Base-by-base conservation (phyloP, 2,888 invertebrate species). In the Fragum whitleyi region DNA sequence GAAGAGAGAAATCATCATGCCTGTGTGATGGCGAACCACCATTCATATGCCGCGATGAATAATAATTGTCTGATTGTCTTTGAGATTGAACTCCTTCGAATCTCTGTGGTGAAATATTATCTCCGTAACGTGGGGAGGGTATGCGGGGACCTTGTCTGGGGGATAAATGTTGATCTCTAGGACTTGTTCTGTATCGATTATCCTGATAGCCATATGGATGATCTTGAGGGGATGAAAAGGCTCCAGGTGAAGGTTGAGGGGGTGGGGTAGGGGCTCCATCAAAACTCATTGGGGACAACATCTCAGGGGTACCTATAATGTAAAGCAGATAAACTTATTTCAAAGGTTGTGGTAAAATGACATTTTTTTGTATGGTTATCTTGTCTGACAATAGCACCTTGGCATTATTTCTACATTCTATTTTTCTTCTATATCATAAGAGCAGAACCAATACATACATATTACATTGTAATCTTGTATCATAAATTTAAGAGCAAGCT, bases 161-260 rank as follows among this genome's bases (percentile, higher is more conserved):
- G 29, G 85, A 85, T 21, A 81, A 57, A 53, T 79, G 85, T 51
- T 74, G 74, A 73, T 81, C 78, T 69, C 80, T 32, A 7, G 83
- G 83, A 67, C 80, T 84, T 28, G 77, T 62, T 47, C 59, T 59
- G 55, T 73, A 86, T 81, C 80, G 77, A 77, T 79, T 69, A 53
- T 74, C 84, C 32, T 74, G 78, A 69, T 81, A 81, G 65, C 78
- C 76, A 68, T 78, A 86, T 23, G 76, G 21, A 9, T 55, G 53
- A n/a, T 62, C 73, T 39, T 75, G 72, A 16, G 47, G 47, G 1
- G 89, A 88, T 14, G 3, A 9, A 83, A 90, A 90, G 7, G 92
- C 91, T 69, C 92, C 90, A 7, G 92, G 92, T 28, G 92, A 92
- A 28, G 92, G 92, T 77, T 91, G 91, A 28, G 92, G 92, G 16